Conservation (phyloP, 2,113 vertebrate genomes). For the Pristiophorus japonicus region DNA sequence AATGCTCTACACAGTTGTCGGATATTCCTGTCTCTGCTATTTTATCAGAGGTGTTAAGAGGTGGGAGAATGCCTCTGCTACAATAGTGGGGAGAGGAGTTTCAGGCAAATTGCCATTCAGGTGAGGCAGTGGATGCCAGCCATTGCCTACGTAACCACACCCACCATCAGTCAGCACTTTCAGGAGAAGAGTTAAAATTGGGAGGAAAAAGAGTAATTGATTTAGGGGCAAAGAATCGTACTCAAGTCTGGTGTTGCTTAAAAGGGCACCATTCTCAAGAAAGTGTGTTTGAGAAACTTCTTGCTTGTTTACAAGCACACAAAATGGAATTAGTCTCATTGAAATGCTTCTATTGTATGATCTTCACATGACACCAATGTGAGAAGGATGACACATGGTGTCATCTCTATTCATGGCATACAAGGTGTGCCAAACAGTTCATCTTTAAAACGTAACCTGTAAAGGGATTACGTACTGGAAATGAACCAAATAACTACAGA, state of each 20-base stretch:
- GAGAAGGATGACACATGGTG: background rate
- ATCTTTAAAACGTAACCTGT: background rate
- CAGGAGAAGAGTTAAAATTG: background rate
- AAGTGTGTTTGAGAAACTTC: background rate
- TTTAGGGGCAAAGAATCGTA: background rate
- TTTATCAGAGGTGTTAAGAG: background rate
- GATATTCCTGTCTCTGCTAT: background rate
- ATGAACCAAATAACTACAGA: background rate
- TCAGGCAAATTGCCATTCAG: background rate
- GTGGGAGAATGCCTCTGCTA: background rate
- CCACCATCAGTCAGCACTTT: background rate
- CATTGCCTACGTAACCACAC: background rate
- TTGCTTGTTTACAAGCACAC: background rate
- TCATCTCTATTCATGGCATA: background rate
- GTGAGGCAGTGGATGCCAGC: background rate
- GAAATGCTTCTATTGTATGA: background rate
- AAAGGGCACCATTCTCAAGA: background rate
- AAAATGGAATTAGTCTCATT: background rate
- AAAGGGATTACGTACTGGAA: background rate
- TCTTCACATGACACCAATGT: background rate
- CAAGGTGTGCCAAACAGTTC: background rate
- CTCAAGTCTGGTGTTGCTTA: background rate
- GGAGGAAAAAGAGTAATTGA: background rate
- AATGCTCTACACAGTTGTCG: background rate
- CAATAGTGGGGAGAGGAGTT: background rate